Conservation (phyloP, 2,888 invertebrate species). For the Trachelus iudaicus region DNA sequence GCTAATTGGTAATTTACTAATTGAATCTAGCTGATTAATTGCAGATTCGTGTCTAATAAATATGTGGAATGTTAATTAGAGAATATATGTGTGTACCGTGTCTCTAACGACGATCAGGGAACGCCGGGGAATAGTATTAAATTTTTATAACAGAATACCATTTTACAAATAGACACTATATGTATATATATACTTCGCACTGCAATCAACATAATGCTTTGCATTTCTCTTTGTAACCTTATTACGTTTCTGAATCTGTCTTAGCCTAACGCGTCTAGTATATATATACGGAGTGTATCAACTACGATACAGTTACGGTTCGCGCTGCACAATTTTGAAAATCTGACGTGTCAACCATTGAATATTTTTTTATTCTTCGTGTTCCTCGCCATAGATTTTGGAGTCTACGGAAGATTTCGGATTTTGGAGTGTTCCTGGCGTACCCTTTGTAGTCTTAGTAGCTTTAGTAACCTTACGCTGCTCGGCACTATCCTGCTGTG, state of each 20-base stretch:
- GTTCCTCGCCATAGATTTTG: too few species aligned
- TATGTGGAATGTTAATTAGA: constrained; percentile 53
- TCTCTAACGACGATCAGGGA: background rate
- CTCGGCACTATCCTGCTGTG: too few species aligned
- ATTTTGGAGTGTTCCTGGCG: too few species aligned
- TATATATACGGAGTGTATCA: background rate
- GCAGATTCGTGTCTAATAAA: constrained; percentile 59
- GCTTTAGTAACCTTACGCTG: too few species aligned
- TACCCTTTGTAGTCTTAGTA: too few species aligned
- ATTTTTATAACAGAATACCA: background rate
- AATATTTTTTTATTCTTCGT: too few species aligned
- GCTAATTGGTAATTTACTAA: constrained; percentile 62
- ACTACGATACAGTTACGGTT: too few species aligned
- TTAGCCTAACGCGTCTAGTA: background rate
- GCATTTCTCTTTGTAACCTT: background rate
- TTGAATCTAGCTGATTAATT: constrained; percentile 62
- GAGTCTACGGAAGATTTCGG: too few species aligned
- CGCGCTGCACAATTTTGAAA: too few species aligned
- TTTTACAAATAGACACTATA: background rate
- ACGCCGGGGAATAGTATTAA: background rate
- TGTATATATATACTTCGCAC: background rate
- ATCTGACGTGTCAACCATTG: too few species aligned
- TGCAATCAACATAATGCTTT: background rate
- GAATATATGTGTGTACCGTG: background rate
- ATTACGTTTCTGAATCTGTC: background rate